A percentile compares a stretch with the other conserved stretches of the same genome.
phyloP scores from a whole-genome alignment of 2,113 vertebrate species.

The Poeciliopsis retropinna region DNA sequence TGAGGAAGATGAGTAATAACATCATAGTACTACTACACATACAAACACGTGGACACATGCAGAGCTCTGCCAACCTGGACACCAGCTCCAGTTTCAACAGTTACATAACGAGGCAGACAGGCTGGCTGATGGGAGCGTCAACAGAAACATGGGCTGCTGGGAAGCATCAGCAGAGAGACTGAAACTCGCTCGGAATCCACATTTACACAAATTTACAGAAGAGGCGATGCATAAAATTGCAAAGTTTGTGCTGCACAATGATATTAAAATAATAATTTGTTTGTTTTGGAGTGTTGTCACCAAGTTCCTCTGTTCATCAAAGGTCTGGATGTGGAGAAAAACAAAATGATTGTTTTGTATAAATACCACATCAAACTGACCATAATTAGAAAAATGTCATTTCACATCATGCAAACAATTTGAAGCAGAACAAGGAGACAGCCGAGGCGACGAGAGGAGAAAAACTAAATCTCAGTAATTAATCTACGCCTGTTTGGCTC shows the following conservation, averaged over 20 bases:
- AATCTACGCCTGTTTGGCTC: too few species aligned
- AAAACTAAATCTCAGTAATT: too few species aligned
- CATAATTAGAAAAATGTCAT: background rate
- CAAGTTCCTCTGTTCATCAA: too few species aligned
- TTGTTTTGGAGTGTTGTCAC: background rate
- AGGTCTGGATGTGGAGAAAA: background rate
- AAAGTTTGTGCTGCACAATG: background rate
- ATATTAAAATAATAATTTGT: background rate
- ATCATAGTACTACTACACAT: slow-evolving; percentile 36
- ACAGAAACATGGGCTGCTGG: slow-evolving; percentile 13
- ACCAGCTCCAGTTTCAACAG: slow-evolving; percentile 41
- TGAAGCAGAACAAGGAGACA: background rate
- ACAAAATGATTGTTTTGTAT: background rate
- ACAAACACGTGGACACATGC: slow-evolving; percentile 21
- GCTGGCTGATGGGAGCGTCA: slow-evolving; percentile 23
- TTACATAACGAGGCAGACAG: slow-evolving; percentile 50
- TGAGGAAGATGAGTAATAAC: slow-evolving; percentile 14
- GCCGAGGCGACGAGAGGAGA: too few species aligned
- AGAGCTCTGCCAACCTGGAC: slow-evolving; percentile 49
- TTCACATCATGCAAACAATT: too few species aligned
- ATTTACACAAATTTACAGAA: background rate
- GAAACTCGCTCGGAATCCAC: background rate
- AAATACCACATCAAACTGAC: background rate
- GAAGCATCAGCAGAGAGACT: slow-evolving; percentile 16
- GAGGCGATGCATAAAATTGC: background rate